phyloP scores from a whole-genome alignment of 2,113 vertebrate genomes.

The Poeciliopsis retropinna region DNA sequence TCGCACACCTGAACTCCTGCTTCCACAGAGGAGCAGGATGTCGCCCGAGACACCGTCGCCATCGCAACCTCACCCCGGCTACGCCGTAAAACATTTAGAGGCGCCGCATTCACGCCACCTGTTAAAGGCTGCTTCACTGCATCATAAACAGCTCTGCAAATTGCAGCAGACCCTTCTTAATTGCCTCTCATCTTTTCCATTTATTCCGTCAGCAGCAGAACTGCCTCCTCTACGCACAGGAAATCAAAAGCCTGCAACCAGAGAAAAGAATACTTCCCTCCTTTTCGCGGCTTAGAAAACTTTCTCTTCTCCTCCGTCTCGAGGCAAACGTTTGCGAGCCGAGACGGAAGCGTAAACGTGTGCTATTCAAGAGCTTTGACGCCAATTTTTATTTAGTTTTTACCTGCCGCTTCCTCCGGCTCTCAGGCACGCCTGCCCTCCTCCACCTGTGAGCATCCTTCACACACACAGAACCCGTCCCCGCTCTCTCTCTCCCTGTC shows the following conservation, averaged over 20 bases:
- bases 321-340: slow-evolving; percentile 11
- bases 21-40: background rate
- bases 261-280: slow-evolving; percentile 12
- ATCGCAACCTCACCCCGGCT: background rate
- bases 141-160: background rate
- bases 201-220: background rate
- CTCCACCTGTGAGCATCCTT: slow-evolving; percentile 29
- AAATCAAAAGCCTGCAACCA: background rate
- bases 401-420: background rate
- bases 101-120: background rate
- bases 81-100: too few species aligned
- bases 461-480: slow-evolving; percentile 50
- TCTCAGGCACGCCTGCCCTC: slow-evolving; percentile 52
- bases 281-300: slow-evolving; percentile 9
- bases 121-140: background rate
- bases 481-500: slow-evolving; percentile 60
- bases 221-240: background rate
- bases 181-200: background rate
- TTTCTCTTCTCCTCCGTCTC: background rate
- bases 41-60: background rate
- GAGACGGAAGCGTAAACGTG: background rate
- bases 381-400: slow-evolving; percentile 10
- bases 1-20: background rate
- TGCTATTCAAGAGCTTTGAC: slow-evolving; percentile 8
- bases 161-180: slow-evolving; percentile 17